Base-by-base conservation (phyloP, 1,140 invertebrate species). In the Zaprionus gabonicus region DNA sequence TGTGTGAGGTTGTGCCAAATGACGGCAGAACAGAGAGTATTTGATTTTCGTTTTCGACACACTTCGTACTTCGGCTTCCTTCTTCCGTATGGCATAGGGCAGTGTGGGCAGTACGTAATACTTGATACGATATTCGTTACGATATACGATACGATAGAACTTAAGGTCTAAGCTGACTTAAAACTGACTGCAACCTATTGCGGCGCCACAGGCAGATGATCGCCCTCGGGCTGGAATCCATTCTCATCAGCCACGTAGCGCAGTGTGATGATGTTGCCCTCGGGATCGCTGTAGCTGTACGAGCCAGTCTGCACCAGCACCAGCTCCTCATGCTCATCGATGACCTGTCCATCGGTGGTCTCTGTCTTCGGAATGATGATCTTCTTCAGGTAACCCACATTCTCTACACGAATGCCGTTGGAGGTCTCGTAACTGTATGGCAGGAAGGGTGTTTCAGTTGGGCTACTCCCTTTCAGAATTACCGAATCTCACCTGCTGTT, bases 241-340 rank as follows among this genome's bases (percentile, higher is more conserved):
- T 96, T 96, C 83, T 97, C 96, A 82, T 97, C 96, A 60, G 96
- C 96, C 34, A 95, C 95, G 83, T 97, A 97, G 4, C 94, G 94
- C 13, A 97, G 91, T 1, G 94, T 93, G 49, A 97, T 96, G 6
- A 95, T 93, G 34, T 95, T 94, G 15, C 96, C 96, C 59, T 97
- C 96, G 15, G 96, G 96, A 55, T 96, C 95, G 7, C 95, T 95
- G 92, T 97, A 96, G 13, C 94, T 94, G 87, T 95, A 96, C 1
- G 94, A 94, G 2, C 95, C 95, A 27, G 93, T 87, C 74, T 95
- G 94, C 1, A 95, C 95, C 60, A 95, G 93, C 25, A 95, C 93
- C 46, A 94, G 93, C 53, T 94, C 93, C 67, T 92, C 93, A 25
- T 92, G 92, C 49, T 93, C 94, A 7, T 94, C 94, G 36, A 93